A percentile compares a stretch with the other conserved stretches of the same genome.
Evolutionary conservation across 2,797 vertebrate species (phyloP).

Genomic region (Arrhamphus sclerolepis): DNA sequence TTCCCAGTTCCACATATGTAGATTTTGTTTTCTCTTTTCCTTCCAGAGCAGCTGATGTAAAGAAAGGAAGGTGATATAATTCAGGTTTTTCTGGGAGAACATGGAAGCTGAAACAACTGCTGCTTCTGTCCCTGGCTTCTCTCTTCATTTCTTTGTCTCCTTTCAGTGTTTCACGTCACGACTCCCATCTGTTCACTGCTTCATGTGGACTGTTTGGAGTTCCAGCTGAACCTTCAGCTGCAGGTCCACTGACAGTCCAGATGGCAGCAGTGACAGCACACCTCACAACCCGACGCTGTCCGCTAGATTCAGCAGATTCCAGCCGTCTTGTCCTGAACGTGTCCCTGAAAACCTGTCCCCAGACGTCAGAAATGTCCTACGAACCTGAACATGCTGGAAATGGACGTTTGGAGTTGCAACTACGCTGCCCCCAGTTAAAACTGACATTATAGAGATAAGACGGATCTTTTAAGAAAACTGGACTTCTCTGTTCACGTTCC

Average conservation of each 20-base stretch:
- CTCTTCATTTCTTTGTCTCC: slow-evolving; percentile 6
- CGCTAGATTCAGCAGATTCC: slow-evolving; percentile 4
- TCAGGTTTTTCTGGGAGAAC: background rate
- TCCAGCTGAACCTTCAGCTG: slow-evolving; percentile 33
- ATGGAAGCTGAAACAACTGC: background rate
- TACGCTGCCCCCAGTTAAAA: no score
- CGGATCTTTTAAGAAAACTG: no score
- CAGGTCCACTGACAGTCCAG: slow-evolving; percentile 37
- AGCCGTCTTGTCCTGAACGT: slow-evolving; percentile 1
- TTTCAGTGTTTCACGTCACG: slow-evolving; percentile 16
- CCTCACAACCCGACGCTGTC: slow-evolving; percentile 12
- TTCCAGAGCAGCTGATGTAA: slow-evolving; percentile 7
- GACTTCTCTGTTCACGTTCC: no score
- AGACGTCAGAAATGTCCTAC: background rate
- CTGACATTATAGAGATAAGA: no score
- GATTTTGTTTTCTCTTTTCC: background rate
- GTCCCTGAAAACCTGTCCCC: background rate
- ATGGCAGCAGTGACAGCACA: slow-evolving; percentile 35
- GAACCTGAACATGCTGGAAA: background rate
- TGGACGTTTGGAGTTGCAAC: no score
- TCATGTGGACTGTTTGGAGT: slow-evolving; percentile 5
- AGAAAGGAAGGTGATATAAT: background rate
- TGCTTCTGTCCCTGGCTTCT: slow-evolving; percentile 12
- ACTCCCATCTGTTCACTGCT: slow-evolving; percentile 44
- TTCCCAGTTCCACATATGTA: background rate